Evolutionary conservation across 2,888 invertebrate genomes (phyloP).

Genomic region (Gasteruption jaculator): DNA sequence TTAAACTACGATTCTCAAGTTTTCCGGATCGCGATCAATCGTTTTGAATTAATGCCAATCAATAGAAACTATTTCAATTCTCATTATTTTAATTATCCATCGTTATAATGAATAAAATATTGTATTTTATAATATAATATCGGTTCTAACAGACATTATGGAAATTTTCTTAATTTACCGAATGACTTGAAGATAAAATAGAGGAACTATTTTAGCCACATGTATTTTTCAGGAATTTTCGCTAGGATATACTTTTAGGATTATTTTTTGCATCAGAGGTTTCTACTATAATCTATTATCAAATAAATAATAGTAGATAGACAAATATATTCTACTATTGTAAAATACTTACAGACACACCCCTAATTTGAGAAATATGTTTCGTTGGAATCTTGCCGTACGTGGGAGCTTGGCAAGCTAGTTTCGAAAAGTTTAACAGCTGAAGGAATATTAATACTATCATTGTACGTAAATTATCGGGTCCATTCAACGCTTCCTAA

Average conservation of each 20-base stretch:
- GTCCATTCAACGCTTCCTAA: slow-evolving; percentile 59
- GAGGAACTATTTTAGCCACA: neutral
- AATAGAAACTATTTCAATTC: too few relatives aligned
- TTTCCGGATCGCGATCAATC: too few relatives aligned
- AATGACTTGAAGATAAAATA: too few relatives aligned
- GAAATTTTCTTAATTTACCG: too few relatives aligned
- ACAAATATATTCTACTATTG: slow-evolving; percentile 9
- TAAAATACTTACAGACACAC: slow-evolving; percentile 39
- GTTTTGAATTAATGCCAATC: neutral
- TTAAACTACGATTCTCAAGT: too few relatives aligned
- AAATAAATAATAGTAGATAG: slow-evolving; percentile 6
- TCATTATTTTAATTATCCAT: slow-evolving; percentile 3
- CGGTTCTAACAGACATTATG: too few relatives aligned
- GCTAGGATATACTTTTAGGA: neutral
- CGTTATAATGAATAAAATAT: slow-evolving; percentile 1
- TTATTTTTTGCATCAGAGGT: neutral
- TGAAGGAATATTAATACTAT: slow-evolving; percentile 66
- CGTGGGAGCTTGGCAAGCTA: slow-evolving; percentile 64
- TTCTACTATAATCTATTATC: slow-evolving; percentile 6
- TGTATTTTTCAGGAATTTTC: slow-evolving; percentile 1
- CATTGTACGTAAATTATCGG: slow-evolving; percentile 60
- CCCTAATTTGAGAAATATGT: slow-evolving; percentile 50
- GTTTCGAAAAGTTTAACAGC: slow-evolving; percentile 63
- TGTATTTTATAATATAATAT: too few relatives aligned
- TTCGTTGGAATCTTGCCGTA: slow-evolving; percentile 58